phyloP scores from a whole-genome alignment of 2,888 invertebrate species.

The Gymnosoma rotundatum region DNA sequence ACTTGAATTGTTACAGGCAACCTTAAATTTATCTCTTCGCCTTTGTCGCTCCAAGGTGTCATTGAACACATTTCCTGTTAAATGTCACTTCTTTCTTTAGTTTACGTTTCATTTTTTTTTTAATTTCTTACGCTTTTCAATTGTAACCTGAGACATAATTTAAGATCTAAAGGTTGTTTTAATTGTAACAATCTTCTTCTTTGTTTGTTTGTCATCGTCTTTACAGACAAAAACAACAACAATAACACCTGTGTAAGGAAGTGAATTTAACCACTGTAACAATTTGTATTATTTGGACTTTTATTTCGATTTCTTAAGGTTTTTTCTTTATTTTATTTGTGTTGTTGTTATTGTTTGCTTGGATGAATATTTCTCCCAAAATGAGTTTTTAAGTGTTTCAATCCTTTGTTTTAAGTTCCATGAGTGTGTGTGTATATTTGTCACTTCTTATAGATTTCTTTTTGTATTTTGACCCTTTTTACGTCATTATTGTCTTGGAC shows the following conservation, averaged over 20 bases:
- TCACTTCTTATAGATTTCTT: constrained; percentile 59
- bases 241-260: constrained; percentile 48
- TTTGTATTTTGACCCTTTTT: constrained; percentile 59
- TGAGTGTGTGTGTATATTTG: constrained; percentile 16
- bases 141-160: constrained; percentile 69
- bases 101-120: constrained; percentile 9
- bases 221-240: constrained; percentile 15
- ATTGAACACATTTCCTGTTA: constrained; percentile 67
- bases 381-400: constrained; percentile 66
- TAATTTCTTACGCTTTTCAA: constrained; percentile 70
- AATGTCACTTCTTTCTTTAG: constrained; percentile 28
- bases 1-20: constrained; percentile 4
- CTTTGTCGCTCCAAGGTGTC: constrained; percentile 47
- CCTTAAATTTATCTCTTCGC: background rate
- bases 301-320: constrained; percentile 61
- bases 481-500: constrained; percentile 19
- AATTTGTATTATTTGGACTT: constrained; percentile 62
- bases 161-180: constrained; percentile 60
- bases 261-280: constrained; percentile 68
- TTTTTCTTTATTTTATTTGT: constrained; percentile 27
- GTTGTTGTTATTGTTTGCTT: constrained; percentile 16
- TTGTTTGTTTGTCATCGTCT: constrained; percentile 23
- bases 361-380: constrained; percentile 47
- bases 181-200: constrained; percentile 55
- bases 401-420: constrained; percentile 44